A percentile compares a stretch with the other conserved stretches of the same genome.
Evolutionary conservation across 2,113 vertebrate species (phyloP).

Genomic region (Arizona elegans): DNA sequence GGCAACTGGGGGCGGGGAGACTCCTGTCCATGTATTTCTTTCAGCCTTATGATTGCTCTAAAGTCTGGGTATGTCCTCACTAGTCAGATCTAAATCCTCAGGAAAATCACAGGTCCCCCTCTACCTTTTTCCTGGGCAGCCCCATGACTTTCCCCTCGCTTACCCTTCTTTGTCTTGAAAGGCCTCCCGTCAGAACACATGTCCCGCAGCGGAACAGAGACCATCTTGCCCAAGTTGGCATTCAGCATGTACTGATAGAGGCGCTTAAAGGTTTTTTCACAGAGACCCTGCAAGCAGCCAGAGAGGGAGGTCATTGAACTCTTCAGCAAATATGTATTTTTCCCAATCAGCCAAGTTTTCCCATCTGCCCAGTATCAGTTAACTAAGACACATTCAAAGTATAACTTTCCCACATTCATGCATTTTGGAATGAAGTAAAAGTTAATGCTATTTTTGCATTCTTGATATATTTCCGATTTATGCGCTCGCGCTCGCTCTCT

Average conservation of each 20-base stretch:
- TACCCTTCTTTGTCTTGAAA: slow-evolving; percentile 86
- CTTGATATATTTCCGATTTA: background rate
- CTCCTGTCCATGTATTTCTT: background rate
- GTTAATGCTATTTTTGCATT: background rate
- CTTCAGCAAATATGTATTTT: background rate
- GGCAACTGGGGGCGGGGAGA: background rate
- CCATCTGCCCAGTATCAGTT: background rate
- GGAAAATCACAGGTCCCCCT: background rate
- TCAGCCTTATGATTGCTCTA: background rate
- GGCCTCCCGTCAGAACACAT: slow-evolving; percentile 78
- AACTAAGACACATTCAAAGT: background rate
- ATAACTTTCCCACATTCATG: background rate
- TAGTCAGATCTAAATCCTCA: background rate
- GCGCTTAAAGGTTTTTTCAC: slow-evolving; percentile 80
- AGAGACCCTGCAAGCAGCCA: slow-evolving; percentile 71
- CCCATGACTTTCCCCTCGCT: background rate
- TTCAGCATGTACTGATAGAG: slow-evolving; percentile 84
- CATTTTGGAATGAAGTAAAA: background rate
- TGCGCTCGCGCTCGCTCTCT: no score
- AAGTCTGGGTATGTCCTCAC: background rate
- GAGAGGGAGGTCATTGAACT: background rate
- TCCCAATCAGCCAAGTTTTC: background rate
- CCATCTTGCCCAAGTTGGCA: slow-evolving; percentile 78
- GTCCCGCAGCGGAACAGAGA: slow-evolving; percentile 79
- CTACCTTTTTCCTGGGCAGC: background rate